Base-by-base conservation (phyloP, 2,888 invertebrate species). In the Tetragonisca angustula region DNA sequence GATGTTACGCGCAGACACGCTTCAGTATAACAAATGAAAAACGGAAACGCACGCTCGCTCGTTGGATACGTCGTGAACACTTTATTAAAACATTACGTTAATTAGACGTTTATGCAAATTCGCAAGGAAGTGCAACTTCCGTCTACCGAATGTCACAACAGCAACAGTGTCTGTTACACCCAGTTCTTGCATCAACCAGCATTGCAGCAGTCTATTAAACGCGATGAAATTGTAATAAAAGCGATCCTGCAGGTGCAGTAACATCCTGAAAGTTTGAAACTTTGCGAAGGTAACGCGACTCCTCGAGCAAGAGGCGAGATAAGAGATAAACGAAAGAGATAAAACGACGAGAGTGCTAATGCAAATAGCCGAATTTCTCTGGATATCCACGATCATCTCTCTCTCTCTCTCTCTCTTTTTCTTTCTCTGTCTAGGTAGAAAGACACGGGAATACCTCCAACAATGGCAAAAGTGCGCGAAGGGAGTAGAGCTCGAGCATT, bases 401-500 rank as follows among this genome's bases (percentile, higher is more conserved):
- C 9, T 43, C 0, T 43, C 9, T 43, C 9, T 43, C 0, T 43
- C 36, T 36, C 36, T 36, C 36, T 36, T 6, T 36, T 9, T 9
- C 43, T 43, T 9, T 43, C 11, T 43, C 56, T 56, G 24, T 17
- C 6, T 24, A 61, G 61, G 15, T 17, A 6, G 61, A 17, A 61
- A 61, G 61, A 17, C 61, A 32, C 11, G 62, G 11, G 21, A 32
- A 71, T 56, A 74, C 24, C 54, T 64, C 19, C 36, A 49, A 65
- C 24, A 56, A 59, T 49, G 24, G 1, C 19, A 9, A 17, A 5
- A 13, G 36, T 9, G 17, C 43, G 19, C n/a, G 59, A 36, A 52
- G 49, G 50, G 65, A 71, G 50, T 27, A 65, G 24, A 65, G 24
- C 65, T 81, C 50, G 27, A 43, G 36, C 62, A 69, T 75, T 52